phyloP scores from a whole-genome alignment of 2,888 invertebrate genomes.

The Rotaria macrura region DNA sequence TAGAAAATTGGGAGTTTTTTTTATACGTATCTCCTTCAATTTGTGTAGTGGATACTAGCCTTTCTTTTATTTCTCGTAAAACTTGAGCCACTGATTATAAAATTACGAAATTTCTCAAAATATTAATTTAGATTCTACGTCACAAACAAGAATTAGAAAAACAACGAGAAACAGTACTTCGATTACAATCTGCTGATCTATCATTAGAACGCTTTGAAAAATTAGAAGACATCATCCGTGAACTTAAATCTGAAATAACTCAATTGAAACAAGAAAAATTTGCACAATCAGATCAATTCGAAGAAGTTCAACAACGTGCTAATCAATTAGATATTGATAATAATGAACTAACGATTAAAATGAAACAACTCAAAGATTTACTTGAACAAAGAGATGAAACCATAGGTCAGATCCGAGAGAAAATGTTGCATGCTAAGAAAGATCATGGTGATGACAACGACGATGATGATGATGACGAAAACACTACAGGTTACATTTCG shows the following conservation, averaged over 20 bases:
- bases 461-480: neutral
- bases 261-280: constrained; percentile 12
- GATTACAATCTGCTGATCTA: constrained; percentile 7
- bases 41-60: too few species aligned
- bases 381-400: neutral
- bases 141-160: constrained; percentile 6
- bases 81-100: too few species aligned
- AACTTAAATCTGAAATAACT: neutral
- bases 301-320: neutral
- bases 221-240: neutral
- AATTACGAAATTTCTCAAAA: too few species aligned
- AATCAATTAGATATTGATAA: neutral
- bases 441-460: neutral
- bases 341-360: neutral
- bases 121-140: neutral
- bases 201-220: constrained; percentile 18
- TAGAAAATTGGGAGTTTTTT: too few species aligned
- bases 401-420: neutral
- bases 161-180: neutral
- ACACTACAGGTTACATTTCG: neutral
- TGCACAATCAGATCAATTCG: neutral
- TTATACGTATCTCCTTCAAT: too few species aligned
- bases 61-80: too few species aligned
- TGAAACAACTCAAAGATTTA: constrained; percentile 15
- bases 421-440: neutral